A percentile compares a stretch with the other conserved stretches of the same genome.
Conservation (phyloP, 1,140 invertebrate species). For the Lutraria rhynchaena region DNA sequence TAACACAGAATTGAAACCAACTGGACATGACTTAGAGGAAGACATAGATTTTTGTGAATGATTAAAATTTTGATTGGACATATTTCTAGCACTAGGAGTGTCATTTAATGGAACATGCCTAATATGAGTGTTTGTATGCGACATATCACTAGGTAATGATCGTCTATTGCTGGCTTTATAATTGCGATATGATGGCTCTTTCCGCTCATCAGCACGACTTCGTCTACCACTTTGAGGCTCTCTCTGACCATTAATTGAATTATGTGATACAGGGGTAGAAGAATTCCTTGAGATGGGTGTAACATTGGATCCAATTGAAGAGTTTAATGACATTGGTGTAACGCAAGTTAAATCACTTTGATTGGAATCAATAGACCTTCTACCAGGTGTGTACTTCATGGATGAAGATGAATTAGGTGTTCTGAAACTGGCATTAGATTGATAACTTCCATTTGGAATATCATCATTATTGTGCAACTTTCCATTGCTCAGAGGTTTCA, state of each 20-base stretch:
- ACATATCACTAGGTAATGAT: slow-evolving; percentile 37
- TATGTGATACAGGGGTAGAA: slow-evolving; percentile 3
- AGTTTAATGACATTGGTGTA: slow-evolving; percentile 29
- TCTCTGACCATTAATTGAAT: slow-evolving; percentile 15
- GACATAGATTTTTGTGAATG: slow-evolving; percentile 27
- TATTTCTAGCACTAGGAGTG: neutral
- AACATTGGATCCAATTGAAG: slow-evolving; percentile 34
- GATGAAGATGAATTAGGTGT: slow-evolving; percentile 32
- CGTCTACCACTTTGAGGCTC: slow-evolving; percentile 18
- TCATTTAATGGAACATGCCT: slow-evolving; percentile 51
- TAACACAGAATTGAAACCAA: slow-evolving; percentile 45
- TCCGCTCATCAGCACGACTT: slow-evolving; percentile 47
- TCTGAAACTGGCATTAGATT: slow-evolving; percentile 23
- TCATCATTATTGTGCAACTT: neutral
- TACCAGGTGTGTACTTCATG: slow-evolving; percentile 31
- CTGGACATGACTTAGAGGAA: slow-evolving; percentile 52
- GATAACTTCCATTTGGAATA: neutral
- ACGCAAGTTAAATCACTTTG: slow-evolving; percentile 37
- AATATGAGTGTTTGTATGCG: slow-evolving; percentile 14
- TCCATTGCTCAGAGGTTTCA: neutral
- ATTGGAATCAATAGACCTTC: slow-evolving; percentile 30
- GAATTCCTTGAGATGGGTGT: slow-evolving; percentile 30
- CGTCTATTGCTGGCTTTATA: slow-evolving; percentile 23
- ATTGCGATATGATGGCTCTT: slow-evolving; percentile 51
- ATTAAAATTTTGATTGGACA: slow-evolving; percentile 8